Conservation (phyloP, 64 coral and sea anemone species). For the Actinia equina region DNA sequence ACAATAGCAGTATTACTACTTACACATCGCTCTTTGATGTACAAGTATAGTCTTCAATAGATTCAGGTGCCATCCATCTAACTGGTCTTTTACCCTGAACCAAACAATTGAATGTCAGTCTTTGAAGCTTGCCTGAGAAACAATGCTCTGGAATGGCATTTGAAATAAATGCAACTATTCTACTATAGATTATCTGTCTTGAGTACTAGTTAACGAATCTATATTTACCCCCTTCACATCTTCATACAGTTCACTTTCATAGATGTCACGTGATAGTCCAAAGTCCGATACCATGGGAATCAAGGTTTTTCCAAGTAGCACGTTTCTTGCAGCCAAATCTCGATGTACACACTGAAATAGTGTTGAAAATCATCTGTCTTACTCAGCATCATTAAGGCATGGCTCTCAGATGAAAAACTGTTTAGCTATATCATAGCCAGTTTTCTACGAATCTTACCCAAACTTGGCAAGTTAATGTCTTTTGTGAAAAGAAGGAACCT, state of each 20-base stretch:
- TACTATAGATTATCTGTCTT: neutral
- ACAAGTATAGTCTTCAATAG: slow-evolving; percentile 52
- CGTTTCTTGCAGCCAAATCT: slow-evolving; percentile 58
- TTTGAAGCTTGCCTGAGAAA: too few relatives aligned
- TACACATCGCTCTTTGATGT: slow-evolving; percentile 61
- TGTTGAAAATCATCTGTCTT: neutral
- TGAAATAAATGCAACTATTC: too few relatives aligned
- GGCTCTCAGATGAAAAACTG: too few relatives aligned
- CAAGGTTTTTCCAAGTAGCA: slow-evolving; percentile 41
- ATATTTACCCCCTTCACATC: slow-evolving; percentile 37
- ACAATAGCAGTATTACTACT: neutral
- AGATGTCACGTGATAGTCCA: slow-evolving; percentile 63
- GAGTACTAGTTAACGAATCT: too few relatives aligned
- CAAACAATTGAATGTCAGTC: neutral
- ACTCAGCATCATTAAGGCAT: too few relatives aligned
- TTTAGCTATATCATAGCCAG: too few relatives aligned
- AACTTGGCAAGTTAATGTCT: too few relatives aligned
- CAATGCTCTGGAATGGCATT: too few relatives aligned
- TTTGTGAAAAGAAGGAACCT: too few relatives aligned
- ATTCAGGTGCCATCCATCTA: slow-evolving; percentile 66
- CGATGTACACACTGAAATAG: slow-evolving; percentile 50
- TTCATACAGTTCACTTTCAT: slow-evolving; percentile 59
- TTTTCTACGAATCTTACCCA: too few relatives aligned
- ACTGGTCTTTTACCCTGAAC: slow-evolving; percentile 58
- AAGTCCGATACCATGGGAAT: slow-evolving; percentile 67